phyloP scores from a whole-genome alignment of 2,113 vertebrate species.

The Nycticebus coucang region DNA sequence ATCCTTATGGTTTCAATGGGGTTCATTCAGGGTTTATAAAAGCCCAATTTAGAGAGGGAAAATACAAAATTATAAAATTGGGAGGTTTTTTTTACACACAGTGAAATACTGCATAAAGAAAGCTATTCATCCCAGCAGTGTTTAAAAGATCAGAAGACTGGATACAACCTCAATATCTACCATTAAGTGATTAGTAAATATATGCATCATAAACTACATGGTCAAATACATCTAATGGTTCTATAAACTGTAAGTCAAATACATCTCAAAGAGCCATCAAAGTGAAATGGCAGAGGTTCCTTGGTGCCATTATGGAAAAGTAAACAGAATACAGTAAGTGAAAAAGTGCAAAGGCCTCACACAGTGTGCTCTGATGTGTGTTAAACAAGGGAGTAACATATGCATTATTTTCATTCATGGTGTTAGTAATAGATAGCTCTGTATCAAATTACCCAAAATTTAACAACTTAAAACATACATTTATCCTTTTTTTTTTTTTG shows the following conservation, averaged over 20 bases:
- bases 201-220: background rate
- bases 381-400: background rate
- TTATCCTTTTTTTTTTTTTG: background rate
- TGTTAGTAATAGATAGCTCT: background rate
- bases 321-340: no score
- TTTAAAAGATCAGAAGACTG: background rate
- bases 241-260: background rate
- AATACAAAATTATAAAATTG: background rate
- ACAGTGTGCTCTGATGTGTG: background rate
- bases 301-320: background rate
- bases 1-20: background rate
- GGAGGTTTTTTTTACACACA: background rate
- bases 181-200: background rate
- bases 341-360: background rate
- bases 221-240: background rate
- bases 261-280: background rate
- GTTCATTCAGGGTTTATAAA: background rate
- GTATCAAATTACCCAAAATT: background rate
- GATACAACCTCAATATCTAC: background rate
- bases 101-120: background rate
- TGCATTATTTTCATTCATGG: background rate
- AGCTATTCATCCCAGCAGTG: background rate
- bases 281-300: background rate
- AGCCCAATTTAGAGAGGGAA: background rate
- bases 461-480: background rate